Base-by-base conservation (phyloP, 2,113 vertebrate genomes). In the Peucedramus taeniatus region DNA sequence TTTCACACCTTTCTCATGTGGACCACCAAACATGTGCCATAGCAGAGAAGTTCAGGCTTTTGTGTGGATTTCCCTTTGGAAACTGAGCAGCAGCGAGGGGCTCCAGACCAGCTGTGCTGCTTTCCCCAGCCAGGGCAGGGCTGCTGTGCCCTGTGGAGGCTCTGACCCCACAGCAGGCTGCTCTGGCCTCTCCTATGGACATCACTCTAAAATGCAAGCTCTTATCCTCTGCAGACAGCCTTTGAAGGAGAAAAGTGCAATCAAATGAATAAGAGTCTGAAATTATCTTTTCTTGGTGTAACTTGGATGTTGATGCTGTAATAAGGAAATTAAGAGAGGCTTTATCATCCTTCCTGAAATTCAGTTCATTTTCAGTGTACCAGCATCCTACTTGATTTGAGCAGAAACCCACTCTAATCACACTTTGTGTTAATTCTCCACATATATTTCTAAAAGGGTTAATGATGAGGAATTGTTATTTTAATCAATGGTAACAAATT, bases 11-110 rank as follows among this genome's bases (percentile, higher is more conserved):
- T 80, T 81, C 51, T 57, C 23, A 1, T 0, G 5, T 15, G 44
- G 40, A 66, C 20, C 61, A 42, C 28, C 33, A 64, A 39, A 42
- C 0, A 0, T 0, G 4, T 47, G 40, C 42, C 50, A 37, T 4
- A 15, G 19, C 39, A 84, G 37, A 89, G 72, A 23, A 27, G 15
- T 2, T 47, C 2, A 64, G 35, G 12, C 28, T 22, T 40, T 76
- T 20, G 35, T 23, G 50, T 10, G 42, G 47, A 42, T 17, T 11
- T 66, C 16, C 24, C 44, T 22, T n/a, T 53, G 68, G 37, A 42
- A 72, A 5, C 12, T 5, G 15, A 47, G 49, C 26, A 47, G 53
- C 23, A 30, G 15, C 0, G 0, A 79, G 13, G 39, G 47, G 16
- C 17, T 74, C 40, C 40, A 7, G 64, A 31, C 0, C 9, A 45